A percentile compares a stretch with the other conserved stretches of the same genome.
Conservation (phyloP, 2,888 invertebrate genomes). For the Pediacus dermestoides region DNA sequence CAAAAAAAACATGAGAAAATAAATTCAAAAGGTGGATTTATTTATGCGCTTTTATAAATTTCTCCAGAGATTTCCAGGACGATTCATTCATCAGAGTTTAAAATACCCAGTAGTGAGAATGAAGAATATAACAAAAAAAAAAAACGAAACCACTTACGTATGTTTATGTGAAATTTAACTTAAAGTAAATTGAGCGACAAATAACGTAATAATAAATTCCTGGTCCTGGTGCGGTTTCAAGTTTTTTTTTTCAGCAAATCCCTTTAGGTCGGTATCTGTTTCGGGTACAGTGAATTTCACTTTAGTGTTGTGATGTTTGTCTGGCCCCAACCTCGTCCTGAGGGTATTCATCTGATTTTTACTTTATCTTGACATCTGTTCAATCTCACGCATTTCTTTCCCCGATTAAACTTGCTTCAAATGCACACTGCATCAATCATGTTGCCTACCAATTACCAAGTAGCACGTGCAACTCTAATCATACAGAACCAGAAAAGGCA, state of each 20-base stretch:
- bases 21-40: slow-evolving; percentile 1
- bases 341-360: slow-evolving; percentile 15
- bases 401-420: slow-evolving; percentile 4
- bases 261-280: slow-evolving; percentile 18
- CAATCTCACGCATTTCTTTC: slow-evolving; percentile 11
- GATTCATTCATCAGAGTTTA: slow-evolving; percentile 9
- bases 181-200: slow-evolving; percentile 15
- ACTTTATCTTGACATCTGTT: slow-evolving; percentile 10
- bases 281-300: slow-evolving; percentile 24
- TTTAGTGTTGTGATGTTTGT: slow-evolving; percentile 15
- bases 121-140: background rate
- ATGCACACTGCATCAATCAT: slow-evolving; percentile 17
- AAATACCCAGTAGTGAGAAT: background rate
- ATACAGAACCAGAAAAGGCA: too few species aligned
- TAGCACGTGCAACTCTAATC: too few species aligned
- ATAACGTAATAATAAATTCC: slow-evolving; percentile 17
- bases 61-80: slow-evolving; percentile 7
- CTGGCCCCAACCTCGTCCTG: slow-evolving; percentile 16
- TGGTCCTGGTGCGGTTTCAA: slow-evolving; percentile 11
- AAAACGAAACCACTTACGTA: background rate
- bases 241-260: slow-evolving; percentile 9
- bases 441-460: background rate
- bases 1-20: background rate
- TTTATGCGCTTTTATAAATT: slow-evolving; percentile 9
- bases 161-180: slow-evolving; percentile 1